Evolutionary conservation across 2,888 invertebrate genomes (phyloP).

Genomic region (Eretmocerus hayati): DNA sequence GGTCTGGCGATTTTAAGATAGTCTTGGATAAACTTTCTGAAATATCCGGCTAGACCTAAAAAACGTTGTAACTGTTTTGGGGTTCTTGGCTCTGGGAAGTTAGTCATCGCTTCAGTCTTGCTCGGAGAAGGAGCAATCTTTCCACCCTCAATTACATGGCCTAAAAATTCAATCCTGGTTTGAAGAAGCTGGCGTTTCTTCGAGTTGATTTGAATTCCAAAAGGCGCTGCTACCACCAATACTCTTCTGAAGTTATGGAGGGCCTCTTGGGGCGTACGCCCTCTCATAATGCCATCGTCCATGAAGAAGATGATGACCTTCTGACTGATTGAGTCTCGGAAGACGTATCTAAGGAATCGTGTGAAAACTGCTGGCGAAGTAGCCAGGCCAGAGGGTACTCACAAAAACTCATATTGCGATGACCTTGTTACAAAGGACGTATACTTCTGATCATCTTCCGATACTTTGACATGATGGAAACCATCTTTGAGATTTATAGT

Average conservation of each 20-base stretch:
- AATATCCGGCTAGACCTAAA: too few species aligned
- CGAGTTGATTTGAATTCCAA: background rate
- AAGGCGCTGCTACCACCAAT: background rate
- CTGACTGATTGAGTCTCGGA: background rate
- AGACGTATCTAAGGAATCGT: background rate
- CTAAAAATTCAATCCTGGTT: too few species aligned
- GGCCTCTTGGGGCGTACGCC: background rate
- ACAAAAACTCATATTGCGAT: conserved; percentile 24
- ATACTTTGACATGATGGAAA: too few species aligned
- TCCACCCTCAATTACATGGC: background rate
- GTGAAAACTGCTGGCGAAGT: background rate
- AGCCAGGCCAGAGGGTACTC: background rate
- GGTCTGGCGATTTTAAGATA: background rate
- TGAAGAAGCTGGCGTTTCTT: background rate
- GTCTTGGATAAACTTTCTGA: background rate
- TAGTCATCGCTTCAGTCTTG: background rate
- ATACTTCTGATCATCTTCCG: conserved; percentile 22
- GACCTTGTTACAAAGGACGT: conserved; percentile 26
- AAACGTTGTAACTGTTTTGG: too few species aligned
- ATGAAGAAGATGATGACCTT: background rate
- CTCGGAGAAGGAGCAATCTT: background rate
- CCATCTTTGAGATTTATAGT: conserved; percentile 26
- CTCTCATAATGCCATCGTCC: background rate
- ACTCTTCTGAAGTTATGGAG: background rate
- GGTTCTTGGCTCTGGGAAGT: too few species aligned